Percentiles rank a stretch among this genome's conserved stretches.
Conservation (phyloP, 2,797 vertebrate species). For the Adelosebastes latens region DNA sequence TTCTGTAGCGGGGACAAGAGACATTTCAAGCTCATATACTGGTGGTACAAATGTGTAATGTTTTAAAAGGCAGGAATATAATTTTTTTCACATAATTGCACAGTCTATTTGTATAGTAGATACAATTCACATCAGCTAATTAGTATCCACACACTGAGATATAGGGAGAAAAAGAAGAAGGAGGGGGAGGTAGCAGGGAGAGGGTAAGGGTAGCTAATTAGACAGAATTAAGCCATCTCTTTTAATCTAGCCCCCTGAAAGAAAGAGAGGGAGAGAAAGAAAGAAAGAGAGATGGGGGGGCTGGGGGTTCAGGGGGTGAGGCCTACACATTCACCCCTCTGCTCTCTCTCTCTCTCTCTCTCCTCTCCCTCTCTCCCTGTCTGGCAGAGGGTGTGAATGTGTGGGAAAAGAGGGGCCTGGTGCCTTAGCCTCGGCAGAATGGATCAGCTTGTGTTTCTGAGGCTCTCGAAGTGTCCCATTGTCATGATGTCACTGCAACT, state of each 20-base stretch:
- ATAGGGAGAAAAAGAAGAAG: slow-evolving; percentile 62
- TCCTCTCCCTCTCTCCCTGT: slow-evolving; percentile 66
- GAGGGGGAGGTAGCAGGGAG: slow-evolving; percentile 63
- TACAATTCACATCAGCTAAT: slow-evolving; percentile 81
- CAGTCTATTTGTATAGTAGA: slow-evolving; percentile 72
- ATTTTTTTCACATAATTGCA: slow-evolving; percentile 57
- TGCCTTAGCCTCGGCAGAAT: slow-evolving; percentile 92
- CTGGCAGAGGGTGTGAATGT: slow-evolving; percentile 88
- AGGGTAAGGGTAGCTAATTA: slow-evolving; percentile 83
- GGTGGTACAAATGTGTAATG: slow-evolving; percentile 36
- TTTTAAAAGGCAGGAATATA: slow-evolving; percentile 53
- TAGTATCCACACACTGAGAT: slow-evolving; percentile 78
- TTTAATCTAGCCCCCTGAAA: slow-evolving; percentile 84
- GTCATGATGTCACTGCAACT: slow-evolving; percentile 98
- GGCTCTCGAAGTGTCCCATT: slow-evolving; percentile 96
- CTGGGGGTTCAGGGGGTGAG: slow-evolving; percentile 73
- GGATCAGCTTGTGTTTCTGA: slow-evolving; percentile 91
- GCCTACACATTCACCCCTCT: slow-evolving; percentile 78
- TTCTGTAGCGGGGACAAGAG: slow-evolving; percentile 23
- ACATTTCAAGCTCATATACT: slow-evolving; percentile 25
- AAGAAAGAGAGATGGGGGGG: slow-evolving; percentile 54
- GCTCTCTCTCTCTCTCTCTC: slow-evolving; percentile 63
- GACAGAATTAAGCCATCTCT: slow-evolving; percentile 88
- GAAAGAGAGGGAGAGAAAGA: slow-evolving; percentile 63
- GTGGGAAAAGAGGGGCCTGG: slow-evolving; percentile 93